Conservation (phyloP, 2,888 invertebrate genomes). For the Sesia apiformis region DNA sequence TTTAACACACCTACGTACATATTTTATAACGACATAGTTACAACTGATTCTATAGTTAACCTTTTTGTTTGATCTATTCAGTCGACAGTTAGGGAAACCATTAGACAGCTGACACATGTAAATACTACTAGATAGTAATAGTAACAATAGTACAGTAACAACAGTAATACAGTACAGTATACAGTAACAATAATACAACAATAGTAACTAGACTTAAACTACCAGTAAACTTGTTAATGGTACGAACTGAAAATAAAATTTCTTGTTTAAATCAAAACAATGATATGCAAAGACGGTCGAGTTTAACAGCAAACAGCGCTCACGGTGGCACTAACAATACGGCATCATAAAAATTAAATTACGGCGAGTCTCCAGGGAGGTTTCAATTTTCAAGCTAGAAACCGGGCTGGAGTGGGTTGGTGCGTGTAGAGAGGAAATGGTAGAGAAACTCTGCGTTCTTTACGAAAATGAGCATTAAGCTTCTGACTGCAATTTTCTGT, state of each 20-base stretch:
- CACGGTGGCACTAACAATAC: slow-evolving; percentile 47
- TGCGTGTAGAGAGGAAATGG: not conserved
- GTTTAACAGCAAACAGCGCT: slow-evolving; percentile 46
- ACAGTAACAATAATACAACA: no score
- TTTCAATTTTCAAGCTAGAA: slow-evolving; percentile 55
- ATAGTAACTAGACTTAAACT: not conserved
- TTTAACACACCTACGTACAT: no score
- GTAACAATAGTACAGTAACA: no score
- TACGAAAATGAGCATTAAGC: no score
- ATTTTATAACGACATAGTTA: no score
- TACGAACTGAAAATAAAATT: not conserved
- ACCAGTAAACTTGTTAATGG: not conserved
- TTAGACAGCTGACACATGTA: no score
- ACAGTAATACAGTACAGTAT: no score
- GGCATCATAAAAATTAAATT: slow-evolving; percentile 65
- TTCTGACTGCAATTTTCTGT: no score
- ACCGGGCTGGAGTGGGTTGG: slow-evolving; percentile 13
- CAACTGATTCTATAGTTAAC: no score
- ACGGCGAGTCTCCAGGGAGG: slow-evolving; percentile 48
- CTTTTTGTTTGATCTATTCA: no score
- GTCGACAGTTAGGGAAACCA: no score
- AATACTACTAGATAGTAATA: no score
- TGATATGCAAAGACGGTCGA: slow-evolving; percentile 14
- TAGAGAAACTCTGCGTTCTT: not conserved
- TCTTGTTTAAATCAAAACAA: slow-evolving; percentile 1